Conservation (phyloP, 1,140 invertebrate species). For the Pectinophora gossypiella region DNA sequence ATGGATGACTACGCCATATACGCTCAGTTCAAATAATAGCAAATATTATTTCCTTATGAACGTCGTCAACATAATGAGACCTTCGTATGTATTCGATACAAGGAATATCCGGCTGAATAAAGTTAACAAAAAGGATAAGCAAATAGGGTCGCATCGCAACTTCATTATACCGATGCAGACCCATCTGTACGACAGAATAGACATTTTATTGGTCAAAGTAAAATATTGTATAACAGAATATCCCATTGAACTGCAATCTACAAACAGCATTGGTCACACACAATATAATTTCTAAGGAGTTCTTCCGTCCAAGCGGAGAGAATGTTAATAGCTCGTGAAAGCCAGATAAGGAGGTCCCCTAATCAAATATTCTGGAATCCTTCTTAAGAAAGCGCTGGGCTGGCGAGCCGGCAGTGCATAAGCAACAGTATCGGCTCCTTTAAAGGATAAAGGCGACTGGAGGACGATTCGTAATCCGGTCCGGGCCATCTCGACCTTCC, state of each 20-base stretch:
- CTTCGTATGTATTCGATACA: too few relatives aligned
- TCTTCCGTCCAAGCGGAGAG: constrained; percentile 25
- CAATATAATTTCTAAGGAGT: constrained; percentile 27
- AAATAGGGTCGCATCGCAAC: not conserved
- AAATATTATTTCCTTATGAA: too few relatives aligned
- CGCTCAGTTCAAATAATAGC: too few relatives aligned
- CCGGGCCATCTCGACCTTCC: constrained; percentile 28
- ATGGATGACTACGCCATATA: too few relatives aligned
- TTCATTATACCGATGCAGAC: not conserved
- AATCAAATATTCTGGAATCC: constrained; percentile 58
- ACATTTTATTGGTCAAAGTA: not conserved
- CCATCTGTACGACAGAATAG: not conserved
- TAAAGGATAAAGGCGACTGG: constrained; percentile 51
- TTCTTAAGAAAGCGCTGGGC: constrained; percentile 41
- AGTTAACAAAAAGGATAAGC: not conserved
- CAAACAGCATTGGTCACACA: constrained; percentile 9
- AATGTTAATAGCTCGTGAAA: constrained; percentile 48
- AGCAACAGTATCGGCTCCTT: constrained; percentile 54
- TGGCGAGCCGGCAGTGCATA: constrained; percentile 41
- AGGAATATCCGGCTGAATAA: not conserved
- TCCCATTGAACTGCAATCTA: constrained; percentile 2
- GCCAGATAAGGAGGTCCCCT: constrained; percentile 46
- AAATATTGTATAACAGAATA: not conserved
- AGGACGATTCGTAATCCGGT: constrained; percentile 46
- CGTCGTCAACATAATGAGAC: too few relatives aligned